These are phyloP conservation scores for Amblyraja radiata DNA, from an alignment of 2,797 vertebrate genomes.

Conservation along the genomic window DNA sequence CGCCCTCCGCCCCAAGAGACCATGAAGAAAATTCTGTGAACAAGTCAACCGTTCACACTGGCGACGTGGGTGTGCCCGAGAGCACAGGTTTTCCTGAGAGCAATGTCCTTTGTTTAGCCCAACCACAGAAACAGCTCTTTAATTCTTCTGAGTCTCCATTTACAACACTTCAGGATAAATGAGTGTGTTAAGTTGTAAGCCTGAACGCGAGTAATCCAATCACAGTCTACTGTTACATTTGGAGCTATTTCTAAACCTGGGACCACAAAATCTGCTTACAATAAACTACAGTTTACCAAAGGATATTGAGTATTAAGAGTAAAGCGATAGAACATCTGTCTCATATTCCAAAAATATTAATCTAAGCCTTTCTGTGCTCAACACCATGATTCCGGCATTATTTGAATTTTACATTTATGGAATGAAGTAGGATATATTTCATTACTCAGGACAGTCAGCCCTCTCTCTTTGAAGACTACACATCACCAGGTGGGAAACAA, in stretches of 20 bases:
- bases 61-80: neutral
- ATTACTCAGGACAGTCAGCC: neutral
- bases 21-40: neutral
- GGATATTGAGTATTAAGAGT: slow-evolving; percentile 18
- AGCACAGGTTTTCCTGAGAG: neutral
- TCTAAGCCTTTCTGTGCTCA: neutral
- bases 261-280: neutral
- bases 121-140: neutral
- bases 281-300: slow-evolving; percentile 24
- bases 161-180: neutral
- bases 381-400: neutral
- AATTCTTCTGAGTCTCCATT: neutral
- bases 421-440: neutral
- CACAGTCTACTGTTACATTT: neutral
- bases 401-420: neutral
- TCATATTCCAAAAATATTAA: slow-evolving; percentile 15
- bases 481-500: neutral
- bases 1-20: neutral
- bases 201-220: neutral
- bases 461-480: neutral
- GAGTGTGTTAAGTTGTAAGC: neutral
- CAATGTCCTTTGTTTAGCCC: neutral
- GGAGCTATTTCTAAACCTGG: neutral
- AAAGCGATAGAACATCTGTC: slow-evolving; percentile 3
- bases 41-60: no score